A percentile compares a stretch with the other conserved stretches of the same genome.
Conservation (phyloP, 2,888 invertebrate species). For the Acronicta aceris region DNA sequence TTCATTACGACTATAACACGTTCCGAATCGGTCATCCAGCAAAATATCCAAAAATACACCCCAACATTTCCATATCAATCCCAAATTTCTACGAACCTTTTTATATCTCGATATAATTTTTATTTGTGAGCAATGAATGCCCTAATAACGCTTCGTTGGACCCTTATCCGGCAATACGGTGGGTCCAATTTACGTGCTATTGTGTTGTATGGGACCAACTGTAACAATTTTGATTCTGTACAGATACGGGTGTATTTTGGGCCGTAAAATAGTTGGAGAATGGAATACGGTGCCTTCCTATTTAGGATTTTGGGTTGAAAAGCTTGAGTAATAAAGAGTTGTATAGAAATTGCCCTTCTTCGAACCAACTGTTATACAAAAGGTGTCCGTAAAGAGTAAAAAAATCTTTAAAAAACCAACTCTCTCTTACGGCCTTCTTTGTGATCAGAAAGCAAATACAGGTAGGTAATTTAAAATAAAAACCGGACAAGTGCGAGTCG, state of each 20-base stretch:
- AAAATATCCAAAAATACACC: too few species aligned
- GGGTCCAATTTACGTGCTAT: conserved; percentile 53
- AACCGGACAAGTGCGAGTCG: too few species aligned
- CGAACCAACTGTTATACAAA: too few species aligned
- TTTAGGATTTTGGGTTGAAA: neutral
- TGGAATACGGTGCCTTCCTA: conserved; percentile 11
- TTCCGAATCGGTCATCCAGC: too few species aligned
- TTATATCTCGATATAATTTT: conserved; percentile 31
- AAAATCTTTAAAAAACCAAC: neutral
- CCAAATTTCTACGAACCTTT: conserved; percentile 12
- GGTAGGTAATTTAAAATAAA: too few species aligned
- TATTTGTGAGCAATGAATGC: conserved; percentile 43
- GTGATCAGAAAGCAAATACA: neutral
- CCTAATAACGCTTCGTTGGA: conserved; percentile 44
- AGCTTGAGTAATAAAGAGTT: neutral
- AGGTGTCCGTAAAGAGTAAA: too few species aligned
- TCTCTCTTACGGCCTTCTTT: too few species aligned
- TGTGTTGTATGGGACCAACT: conserved; percentile 29
- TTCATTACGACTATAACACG: too few species aligned
- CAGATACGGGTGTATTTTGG: conserved; percentile 5
- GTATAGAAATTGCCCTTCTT: too few species aligned
- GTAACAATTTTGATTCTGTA: conserved; percentile 38
- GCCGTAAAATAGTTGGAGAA: conserved; percentile 33
- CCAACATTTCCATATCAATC: conserved; percentile 14
- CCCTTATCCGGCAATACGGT: conserved; percentile 46